phyloP scores from a whole-genome alignment of 2,113 vertebrate species.

The Speoplatyrhinus poulsoni region DNA sequence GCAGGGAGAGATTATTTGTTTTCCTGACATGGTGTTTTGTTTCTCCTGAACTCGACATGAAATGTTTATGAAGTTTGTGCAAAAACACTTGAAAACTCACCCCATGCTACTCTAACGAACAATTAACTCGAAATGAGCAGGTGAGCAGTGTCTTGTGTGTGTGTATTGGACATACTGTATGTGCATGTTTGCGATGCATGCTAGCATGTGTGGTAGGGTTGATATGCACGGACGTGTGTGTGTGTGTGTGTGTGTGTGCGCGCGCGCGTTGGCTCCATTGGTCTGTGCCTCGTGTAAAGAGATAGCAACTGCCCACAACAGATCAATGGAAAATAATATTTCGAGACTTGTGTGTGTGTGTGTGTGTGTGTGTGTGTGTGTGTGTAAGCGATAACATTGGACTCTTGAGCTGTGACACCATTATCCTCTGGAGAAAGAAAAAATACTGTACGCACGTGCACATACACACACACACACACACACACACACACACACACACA shows the following conservation, averaged over 20 bases:
- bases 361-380: conserved; percentile 4
- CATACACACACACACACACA: conserved; percentile 28
- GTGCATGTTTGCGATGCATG: conserved; percentile 9
- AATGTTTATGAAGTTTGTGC: conserved; percentile 54
- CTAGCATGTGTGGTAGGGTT: conserved; percentile 20
- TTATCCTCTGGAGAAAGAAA: conserved; percentile 25
- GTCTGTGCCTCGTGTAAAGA: conserved; percentile 67
- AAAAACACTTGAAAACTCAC: conserved; percentile 33
- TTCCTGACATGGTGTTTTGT: conserved; percentile 14
- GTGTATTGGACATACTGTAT: conserved; percentile 30
- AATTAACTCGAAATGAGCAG: conserved; percentile 65
- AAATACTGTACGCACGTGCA: conserved; percentile 1
- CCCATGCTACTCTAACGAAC: conserved; percentile 61
- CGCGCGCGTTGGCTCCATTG: conserved; percentile 59
- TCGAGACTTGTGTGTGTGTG: conserved; percentile 45
- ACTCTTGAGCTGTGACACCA: conserved; percentile 43
- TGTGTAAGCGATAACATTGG: conserved; percentile 26
- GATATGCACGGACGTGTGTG: conserved; percentile 19
- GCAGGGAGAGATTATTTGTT: conserved; percentile 11
- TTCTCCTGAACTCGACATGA: conserved; percentile 43
- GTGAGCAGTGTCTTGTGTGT: conserved; percentile 50
- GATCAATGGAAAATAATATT: conserved; percentile 71
- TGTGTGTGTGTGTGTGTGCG: conserved; percentile 37
- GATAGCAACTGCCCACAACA: conserved; percentile 74
- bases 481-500: conserved; percentile 24